Evolutionary conservation across 2,113 vertebrate species (phyloP).

Genomic region (Pteruthius melanotis): DNA sequence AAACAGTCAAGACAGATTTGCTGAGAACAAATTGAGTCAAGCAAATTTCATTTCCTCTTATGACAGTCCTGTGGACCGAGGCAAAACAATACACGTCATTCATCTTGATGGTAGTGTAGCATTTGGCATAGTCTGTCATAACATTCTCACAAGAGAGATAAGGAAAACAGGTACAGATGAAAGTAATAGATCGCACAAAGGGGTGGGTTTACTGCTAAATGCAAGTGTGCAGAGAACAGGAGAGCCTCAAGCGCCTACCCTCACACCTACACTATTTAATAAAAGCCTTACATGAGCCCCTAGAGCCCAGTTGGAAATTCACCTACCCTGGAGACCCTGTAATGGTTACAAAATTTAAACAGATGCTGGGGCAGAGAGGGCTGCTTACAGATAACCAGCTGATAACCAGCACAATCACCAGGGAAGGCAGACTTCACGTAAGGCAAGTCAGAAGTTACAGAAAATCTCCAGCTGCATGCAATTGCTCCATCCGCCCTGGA

Average conservation of each 20-base stretch:
- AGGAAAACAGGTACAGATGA: neutral
- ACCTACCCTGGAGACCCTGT: neutral
- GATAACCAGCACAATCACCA: neutral
- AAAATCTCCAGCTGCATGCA: neutral
- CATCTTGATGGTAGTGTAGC: neutral
- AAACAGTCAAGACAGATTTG: conserved; percentile 23
- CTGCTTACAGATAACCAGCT: neutral
- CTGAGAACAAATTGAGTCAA: conserved; percentile 20
- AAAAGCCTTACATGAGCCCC: neutral
- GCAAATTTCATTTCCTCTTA: conserved; percentile 58
- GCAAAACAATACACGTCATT: neutral
- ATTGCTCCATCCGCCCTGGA: neutral
- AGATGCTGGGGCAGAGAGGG: neutral
- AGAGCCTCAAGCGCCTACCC: neutral
- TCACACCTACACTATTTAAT: neutral
- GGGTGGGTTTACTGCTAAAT: neutral
- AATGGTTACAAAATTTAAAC: neutral
- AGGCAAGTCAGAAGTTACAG: neutral
- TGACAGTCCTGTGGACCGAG: neutral
- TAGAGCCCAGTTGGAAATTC: neutral
- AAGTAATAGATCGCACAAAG: neutral
- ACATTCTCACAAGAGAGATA: neutral
- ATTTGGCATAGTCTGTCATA: neutral
- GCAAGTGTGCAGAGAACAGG: neutral
- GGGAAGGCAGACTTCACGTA: neutral